phyloP scores from a whole-genome alignment of 2,113 vertebrate genomes.

The Podilymbus podiceps region DNA sequence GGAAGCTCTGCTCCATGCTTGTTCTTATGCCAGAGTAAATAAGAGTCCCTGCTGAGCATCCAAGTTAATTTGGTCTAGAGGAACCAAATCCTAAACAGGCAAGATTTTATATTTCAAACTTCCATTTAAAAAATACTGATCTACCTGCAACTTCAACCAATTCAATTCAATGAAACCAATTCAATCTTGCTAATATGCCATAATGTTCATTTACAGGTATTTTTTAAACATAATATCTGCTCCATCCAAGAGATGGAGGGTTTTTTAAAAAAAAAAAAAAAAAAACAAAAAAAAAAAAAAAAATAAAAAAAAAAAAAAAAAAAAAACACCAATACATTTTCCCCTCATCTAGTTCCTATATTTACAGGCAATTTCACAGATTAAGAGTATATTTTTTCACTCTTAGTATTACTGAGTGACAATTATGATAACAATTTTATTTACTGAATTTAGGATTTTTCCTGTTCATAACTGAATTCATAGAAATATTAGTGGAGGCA shows the following conservation, averaged over 20 bases:
- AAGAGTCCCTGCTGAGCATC: conserved; percentile 40
- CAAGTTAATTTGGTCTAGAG: conserved; percentile 48
- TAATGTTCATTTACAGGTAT: not conserved
- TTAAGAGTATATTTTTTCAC: not conserved
- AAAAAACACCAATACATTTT: not conserved
- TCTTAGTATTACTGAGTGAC: not conserved
- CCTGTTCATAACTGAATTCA: not conserved
- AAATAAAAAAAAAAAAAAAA: not conserved
- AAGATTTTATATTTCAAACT: conserved; percentile 8
- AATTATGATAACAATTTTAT: not conserved
- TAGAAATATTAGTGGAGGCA: too few species aligned
- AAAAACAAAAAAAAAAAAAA: not conserved
- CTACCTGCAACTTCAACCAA: not conserved
- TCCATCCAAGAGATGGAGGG: not conserved
- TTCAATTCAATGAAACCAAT: too few species aligned
- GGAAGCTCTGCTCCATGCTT: conserved; percentile 44
- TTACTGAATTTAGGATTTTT: not conserved
- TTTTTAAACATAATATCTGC: not conserved
- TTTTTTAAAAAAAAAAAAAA: not conserved
- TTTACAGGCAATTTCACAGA: not conserved
- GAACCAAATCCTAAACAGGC: conserved; percentile 52
- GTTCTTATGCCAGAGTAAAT: conserved; percentile 67
- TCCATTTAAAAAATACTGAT: not conserved
- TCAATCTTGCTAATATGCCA: not conserved
- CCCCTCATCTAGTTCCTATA: not conserved